phyloP scores from a whole-genome alignment of 2,113 vertebrate genomes.

The Pavo muticus region DNA sequence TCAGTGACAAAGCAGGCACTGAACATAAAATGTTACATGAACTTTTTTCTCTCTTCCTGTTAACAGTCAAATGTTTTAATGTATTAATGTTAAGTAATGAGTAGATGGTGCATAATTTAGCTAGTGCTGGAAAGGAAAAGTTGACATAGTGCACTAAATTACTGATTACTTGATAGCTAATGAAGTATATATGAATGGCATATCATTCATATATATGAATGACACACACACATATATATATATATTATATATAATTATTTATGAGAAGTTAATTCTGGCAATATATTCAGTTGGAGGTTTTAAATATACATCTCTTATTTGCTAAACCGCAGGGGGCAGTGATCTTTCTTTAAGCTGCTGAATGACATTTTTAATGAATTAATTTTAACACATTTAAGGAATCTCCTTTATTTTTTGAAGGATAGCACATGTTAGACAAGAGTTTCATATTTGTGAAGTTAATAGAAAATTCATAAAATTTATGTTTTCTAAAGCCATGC shows the following conservation, averaged over 20 bases:
- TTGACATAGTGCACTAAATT: neutral
- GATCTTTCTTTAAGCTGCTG: neutral
- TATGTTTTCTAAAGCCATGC: neutral
- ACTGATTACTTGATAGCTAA: neutral
- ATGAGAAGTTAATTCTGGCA: neutral
- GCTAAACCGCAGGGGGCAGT: neutral
- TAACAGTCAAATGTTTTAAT: neutral
- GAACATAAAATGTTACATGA: neutral
- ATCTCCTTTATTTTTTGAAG: neutral
- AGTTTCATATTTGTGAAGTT: neutral
- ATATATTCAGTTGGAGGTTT: neutral
- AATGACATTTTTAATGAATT: neutral
- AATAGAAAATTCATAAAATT: neutral
- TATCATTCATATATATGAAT: neutral
- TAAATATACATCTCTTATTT: neutral
- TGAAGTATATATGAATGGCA: neutral
- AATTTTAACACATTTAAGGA: neutral
- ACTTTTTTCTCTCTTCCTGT: neutral
- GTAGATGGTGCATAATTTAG: neutral
- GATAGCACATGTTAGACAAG: neutral
- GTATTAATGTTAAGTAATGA: neutral
- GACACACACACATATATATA: too few relatives aligned
- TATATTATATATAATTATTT: neutral
- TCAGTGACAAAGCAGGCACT: neutral
- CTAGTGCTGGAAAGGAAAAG: neutral